phyloP scores from a whole-genome alignment of 2,888 invertebrate species.

The Saturnia pavonia region DNA sequence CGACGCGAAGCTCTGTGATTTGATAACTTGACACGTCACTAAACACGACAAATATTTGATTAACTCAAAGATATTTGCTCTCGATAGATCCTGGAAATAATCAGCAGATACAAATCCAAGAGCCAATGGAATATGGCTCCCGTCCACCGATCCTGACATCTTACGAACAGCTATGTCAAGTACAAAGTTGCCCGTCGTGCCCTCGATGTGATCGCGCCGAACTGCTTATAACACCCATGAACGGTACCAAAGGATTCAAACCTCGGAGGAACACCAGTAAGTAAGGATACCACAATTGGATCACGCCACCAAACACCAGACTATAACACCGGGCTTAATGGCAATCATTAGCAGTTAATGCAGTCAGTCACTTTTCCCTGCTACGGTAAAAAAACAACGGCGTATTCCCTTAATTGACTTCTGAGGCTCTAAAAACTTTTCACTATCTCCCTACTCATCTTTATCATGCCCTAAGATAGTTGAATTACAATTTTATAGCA shows the following conservation, averaged over 20 bases:
- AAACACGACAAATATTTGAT: background rate
- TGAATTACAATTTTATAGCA: too few relatives aligned
- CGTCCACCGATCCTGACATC: slow-evolving; percentile 68
- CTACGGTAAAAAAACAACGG: too few relatives aligned
- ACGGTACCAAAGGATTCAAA: slow-evolving; percentile 78
- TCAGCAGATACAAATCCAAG: slow-evolving; percentile 53
- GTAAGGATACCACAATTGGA: slow-evolving; percentile 23
- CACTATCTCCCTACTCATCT: too few relatives aligned
- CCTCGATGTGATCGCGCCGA: slow-evolving; percentile 69
- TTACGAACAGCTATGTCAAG: slow-evolving; percentile 73
- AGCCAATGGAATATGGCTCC: slow-evolving; percentile 69
- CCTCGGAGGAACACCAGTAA: slow-evolving; percentile 69
- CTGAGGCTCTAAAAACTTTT: too few relatives aligned
- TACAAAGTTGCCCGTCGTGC: slow-evolving; percentile 70
- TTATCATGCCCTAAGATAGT: too few relatives aligned
- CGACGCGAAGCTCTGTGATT: too few relatives aligned
- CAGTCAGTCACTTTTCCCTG: too few relatives aligned
- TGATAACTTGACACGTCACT: too few relatives aligned
- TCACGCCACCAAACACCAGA: too few relatives aligned
- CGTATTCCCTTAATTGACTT: too few relatives aligned
- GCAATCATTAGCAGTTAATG: too few relatives aligned
- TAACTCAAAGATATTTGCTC: background rate
- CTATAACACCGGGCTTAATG: too few relatives aligned
- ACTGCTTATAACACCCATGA: slow-evolving; percentile 71
- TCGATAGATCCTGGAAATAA: slow-evolving; percentile 59